These are phyloP conservation scores for Coracopsis vasa DNA, from an alignment of 2,113 vertebrate genomes.

Conservation along the genomic window DNA sequence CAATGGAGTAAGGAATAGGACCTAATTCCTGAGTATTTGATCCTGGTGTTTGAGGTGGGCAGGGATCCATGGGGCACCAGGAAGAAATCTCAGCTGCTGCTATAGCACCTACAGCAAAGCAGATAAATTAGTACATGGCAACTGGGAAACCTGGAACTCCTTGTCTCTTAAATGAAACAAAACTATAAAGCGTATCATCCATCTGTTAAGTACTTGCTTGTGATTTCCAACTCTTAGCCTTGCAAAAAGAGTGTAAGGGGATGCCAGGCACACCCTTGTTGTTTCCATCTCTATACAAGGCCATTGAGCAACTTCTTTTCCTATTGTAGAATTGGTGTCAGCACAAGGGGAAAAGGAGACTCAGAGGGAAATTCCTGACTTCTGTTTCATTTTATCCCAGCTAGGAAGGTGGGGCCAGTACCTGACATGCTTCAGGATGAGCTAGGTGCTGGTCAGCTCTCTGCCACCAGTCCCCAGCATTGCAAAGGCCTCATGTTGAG, in stretches of 20 bases:
- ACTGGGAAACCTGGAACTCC: background rate
- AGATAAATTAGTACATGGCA: background rate
- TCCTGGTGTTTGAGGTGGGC: background rate
- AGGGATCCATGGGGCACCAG: background rate
- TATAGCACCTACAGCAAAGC: background rate
- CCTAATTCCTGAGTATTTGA: background rate
- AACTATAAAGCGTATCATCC: background rate
- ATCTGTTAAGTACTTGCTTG: background rate
- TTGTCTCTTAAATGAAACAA: background rate
- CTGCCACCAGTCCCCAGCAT: background rate
- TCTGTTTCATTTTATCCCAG: background rate
- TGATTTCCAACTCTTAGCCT: background rate
- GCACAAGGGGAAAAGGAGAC: background rate
- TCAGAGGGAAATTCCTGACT: background rate
- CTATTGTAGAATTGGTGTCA: background rate
- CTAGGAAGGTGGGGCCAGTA: rapidly evolving
- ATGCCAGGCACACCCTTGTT: background rate
- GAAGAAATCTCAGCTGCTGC: background rate
- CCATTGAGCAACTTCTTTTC: background rate
- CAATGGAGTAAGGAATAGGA: background rate
- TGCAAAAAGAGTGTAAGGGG: background rate
- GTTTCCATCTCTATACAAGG: background rate
- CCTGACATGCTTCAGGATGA: rapidly evolving
- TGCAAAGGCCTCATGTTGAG: rapidly evolving
- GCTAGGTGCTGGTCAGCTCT: background rate